Evolutionary conservation across 1,140 invertebrate species (phyloP).

Genomic region (Eriosoma lanigerum): DNA sequence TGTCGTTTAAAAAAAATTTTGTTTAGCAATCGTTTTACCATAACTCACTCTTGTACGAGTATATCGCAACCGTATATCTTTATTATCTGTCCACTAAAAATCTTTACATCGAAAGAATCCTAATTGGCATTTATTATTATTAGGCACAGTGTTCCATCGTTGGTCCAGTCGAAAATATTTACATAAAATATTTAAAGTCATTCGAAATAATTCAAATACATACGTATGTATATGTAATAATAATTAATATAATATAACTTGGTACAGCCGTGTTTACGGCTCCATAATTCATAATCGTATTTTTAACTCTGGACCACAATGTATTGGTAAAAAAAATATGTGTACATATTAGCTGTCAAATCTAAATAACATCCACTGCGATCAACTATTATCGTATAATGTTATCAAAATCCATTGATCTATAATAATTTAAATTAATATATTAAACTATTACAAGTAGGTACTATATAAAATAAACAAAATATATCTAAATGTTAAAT

Average conservation of each 20-base stretch:
- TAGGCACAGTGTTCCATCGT: too few relatives aligned
- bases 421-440: too few relatives aligned
- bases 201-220: constrained; percentile 26
- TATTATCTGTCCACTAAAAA: background rate
- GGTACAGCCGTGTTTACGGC: too few relatives aligned
- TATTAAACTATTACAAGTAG: background rate
- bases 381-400: background rate
- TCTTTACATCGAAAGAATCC: background rate
- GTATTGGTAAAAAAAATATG: background rate
- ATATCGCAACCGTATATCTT: background rate
- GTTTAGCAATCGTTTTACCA: background rate
- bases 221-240: background rate
- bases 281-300: too few relatives aligned
- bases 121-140: constrained; percentile 14
- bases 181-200: constrained; percentile 34
- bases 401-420: background rate
- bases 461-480: background rate
- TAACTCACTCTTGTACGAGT: background rate
- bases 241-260: too few relatives aligned
- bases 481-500: background rate
- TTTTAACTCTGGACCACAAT: too few relatives aligned
- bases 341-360: constrained; percentile 21
- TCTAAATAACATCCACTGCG: background rate
- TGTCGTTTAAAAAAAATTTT: background rate
- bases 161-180: background rate